Evolutionary conservation across 64 coral and sea anemone genomes (phyloP).

Genomic region (Porites australiensis): DNA sequence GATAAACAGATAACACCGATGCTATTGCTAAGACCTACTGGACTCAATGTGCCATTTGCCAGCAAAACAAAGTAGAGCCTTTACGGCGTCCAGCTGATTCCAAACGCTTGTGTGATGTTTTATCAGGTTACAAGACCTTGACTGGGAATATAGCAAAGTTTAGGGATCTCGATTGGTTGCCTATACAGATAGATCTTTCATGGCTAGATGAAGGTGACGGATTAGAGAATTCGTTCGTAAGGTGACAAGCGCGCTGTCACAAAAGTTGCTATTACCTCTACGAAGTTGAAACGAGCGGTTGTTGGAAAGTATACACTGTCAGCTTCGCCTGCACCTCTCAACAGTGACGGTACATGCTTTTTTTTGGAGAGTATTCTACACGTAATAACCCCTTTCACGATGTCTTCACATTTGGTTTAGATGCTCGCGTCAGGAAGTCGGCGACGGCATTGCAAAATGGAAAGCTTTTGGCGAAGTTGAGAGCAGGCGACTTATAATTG

Average conservation of each 20-base stretch:
- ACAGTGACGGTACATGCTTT: neutral
- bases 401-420: conserved; percentile 53
- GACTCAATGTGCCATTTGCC: conserved; percentile 60
- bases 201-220: conserved; percentile 77
- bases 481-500: neutral
- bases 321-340: neutral
- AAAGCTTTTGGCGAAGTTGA: conserved; percentile 58
- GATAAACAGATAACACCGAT: neutral
- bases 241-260: conserved; percentile 51
- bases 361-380: conserved; percentile 25
- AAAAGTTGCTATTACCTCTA: conserved; percentile 60
- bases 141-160: conserved; percentile 60
- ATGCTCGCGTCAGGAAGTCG: conserved; percentile 51
- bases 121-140: conserved; percentile 69
- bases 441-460: conserved; percentile 49
- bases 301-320: conserved; percentile 24
- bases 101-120: conserved; percentile 27
- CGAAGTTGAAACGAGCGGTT: conserved; percentile 38
- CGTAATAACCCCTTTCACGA: conserved; percentile 43
- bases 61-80: conserved; percentile 14
- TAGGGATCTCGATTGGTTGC: conserved; percentile 36
- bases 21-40: conserved; percentile 34
- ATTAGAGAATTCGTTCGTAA: conserved; percentile 43
- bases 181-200: neutral
- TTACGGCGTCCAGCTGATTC: conserved; percentile 67